Conservation (phyloP, 2,888 invertebrate genomes). For the Catocala sponsa region DNA sequence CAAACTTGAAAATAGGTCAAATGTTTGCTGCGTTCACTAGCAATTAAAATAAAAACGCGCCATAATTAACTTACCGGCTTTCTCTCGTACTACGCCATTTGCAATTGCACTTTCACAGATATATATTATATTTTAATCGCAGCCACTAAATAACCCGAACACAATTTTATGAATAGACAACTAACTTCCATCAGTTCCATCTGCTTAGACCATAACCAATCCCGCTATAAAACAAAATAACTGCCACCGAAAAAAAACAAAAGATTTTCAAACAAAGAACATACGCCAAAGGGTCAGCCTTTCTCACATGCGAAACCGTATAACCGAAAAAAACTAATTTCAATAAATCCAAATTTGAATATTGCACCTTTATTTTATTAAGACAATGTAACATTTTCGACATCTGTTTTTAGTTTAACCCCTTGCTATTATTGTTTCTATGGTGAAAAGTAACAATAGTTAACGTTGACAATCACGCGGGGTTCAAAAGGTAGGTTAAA, state of each 20-base stretch:
- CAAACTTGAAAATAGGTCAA: no score
- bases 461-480: conserved; percentile 81
- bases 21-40: no score
- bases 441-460: conserved; percentile 71
- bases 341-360: conserved; percentile 67
- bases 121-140: neutral
- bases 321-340: conserved; percentile 75
- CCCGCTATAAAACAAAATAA: conserved; percentile 66
- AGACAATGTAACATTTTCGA: conserved; percentile 75
- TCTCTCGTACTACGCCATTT: no score
- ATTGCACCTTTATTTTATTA: conserved; percentile 79
- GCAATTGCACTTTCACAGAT: no score
- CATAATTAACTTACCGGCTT: no score
- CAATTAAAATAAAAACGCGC: no score
- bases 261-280: conserved; percentile 62
- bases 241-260: conserved; percentile 64
- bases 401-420: conserved; percentile 75
- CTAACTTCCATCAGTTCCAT: conserved; percentile 59
- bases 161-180: conserved; percentile 26
- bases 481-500: conserved; percentile 74
- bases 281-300: conserved; percentile 76
- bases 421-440: conserved; percentile 74
- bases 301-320: conserved; percentile 74
- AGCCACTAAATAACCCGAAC: conserved; percentile 1
- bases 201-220: conserved; percentile 60